Percentiles rank a stretch among this genome's conserved stretches.
These are phyloP conservation scores for Entomobrya multifasciata DNA, from an alignment of 2,888 invertebrate genomes.

Conservation along the genomic window DNA sequence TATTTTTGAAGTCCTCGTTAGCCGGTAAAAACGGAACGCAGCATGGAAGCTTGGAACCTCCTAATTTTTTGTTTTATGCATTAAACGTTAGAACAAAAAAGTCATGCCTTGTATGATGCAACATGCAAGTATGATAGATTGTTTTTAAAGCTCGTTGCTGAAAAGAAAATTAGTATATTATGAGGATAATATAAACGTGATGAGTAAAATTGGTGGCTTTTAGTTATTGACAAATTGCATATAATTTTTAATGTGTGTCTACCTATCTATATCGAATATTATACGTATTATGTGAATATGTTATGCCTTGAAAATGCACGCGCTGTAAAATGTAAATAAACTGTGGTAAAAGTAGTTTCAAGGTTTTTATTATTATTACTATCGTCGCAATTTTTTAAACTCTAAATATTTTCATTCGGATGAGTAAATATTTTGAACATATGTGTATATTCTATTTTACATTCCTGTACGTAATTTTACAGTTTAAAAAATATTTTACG, in stretches of 20 bases:
- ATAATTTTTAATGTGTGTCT: not conserved
- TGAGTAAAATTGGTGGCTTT: conserved; percentile 37
- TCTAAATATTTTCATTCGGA: not conserved
- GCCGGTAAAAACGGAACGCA: conserved; percentile 36
- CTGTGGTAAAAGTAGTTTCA: conserved; percentile 35
- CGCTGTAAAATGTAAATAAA: conserved; percentile 32
- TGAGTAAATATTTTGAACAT: not conserved
- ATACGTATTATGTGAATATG: no score
- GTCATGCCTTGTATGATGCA: no score
- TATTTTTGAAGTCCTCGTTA: not conserved
- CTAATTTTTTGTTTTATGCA: no score
- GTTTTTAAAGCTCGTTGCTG: no score
- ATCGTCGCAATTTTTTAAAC: conserved; percentile 8
- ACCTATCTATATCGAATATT: no score
- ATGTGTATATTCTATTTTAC: no score
- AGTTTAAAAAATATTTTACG: not conserved
- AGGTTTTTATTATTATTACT: conserved; percentile 32
- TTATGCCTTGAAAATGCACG: not conserved
- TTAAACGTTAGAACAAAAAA: not conserved
- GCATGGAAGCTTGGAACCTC: conserved; percentile 20
- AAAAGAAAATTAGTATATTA: conserved; percentile 16
- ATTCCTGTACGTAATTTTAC: no score
- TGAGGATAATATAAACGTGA: conserved; percentile 23
- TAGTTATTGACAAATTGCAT: conserved; percentile 32
- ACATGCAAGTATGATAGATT: no score